phyloP scores from a whole-genome alignment of 2,888 invertebrate species.

The Agriopis marginaria region DNA sequence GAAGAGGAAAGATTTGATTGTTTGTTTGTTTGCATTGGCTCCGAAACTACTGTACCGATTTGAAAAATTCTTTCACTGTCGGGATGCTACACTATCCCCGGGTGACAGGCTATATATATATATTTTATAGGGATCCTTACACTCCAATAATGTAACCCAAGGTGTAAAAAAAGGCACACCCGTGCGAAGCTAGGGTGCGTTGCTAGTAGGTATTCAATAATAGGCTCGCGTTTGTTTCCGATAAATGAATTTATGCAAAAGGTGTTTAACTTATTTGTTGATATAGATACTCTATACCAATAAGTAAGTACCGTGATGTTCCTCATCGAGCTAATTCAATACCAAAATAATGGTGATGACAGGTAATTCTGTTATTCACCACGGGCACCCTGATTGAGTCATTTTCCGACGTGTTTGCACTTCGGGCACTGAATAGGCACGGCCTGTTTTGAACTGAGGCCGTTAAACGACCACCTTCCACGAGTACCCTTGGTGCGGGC shows the following conservation, averaged over 20 bases:
- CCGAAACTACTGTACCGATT: too few species aligned
- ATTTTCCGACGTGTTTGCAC: constrained; percentile 32
- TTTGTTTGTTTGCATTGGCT: too few species aligned
- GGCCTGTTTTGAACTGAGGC: constrained; percentile 29
- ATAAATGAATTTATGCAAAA: neutral
- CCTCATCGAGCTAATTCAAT: neutral
- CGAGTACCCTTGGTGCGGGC: constrained; percentile 7
- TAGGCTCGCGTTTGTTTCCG: too few species aligned
- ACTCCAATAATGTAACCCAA: too few species aligned
- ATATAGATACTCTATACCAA: neutral
- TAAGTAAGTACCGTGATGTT: neutral
- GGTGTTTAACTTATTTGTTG: neutral
- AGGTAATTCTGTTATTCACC: constrained; percentile 23
- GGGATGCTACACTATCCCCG: too few species aligned
- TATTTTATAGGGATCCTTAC: too few species aligned
- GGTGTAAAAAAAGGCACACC: too few species aligned
- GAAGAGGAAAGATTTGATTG: too few species aligned
- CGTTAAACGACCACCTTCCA: constrained; percentile 32
- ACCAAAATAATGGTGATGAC: neutral
- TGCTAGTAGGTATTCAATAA: too few species aligned
- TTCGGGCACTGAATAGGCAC: constrained; percentile 19
- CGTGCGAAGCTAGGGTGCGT: too few species aligned
- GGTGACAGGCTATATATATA: too few species aligned
- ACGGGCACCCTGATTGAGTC: constrained; percentile 32
- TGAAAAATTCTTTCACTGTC: too few species aligned